Conservation (phyloP, 2,888 invertebrate species). For the Nephrotoma appendiculata region DNA sequence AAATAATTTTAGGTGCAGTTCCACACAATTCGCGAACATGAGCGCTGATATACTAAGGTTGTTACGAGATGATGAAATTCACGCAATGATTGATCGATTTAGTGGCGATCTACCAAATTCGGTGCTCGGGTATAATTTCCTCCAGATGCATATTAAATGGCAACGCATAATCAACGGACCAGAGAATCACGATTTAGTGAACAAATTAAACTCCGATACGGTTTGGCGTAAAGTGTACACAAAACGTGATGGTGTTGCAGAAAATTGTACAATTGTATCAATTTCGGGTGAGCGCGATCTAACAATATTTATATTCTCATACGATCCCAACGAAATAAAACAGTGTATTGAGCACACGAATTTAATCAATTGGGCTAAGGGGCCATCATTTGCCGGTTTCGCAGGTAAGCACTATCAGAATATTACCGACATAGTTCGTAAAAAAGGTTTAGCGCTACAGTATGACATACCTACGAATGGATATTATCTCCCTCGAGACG, state of each 20-base stretch:
- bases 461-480: background rate
- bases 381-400: slow-evolving; percentile 20
- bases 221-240: background rate
- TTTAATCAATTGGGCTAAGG: slow-evolving; percentile 20
- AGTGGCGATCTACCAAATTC: background rate
- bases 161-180: background rate
- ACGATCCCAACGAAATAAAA: slow-evolving; percentile 16
- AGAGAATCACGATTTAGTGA: background rate
- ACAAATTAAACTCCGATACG: background rate
- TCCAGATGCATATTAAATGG: background rate
- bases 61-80: background rate
- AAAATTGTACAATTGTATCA: background rate
- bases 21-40: background rate
- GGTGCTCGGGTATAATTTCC: background rate
- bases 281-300: background rate
- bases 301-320: background rate
- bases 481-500: background rate
- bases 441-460: background rate
- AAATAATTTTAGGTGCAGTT: background rate
- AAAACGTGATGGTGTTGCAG: background rate
- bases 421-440: background rate
- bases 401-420: background rate
- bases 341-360: slow-evolving; percentile 21
- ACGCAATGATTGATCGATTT: background rate
- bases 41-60: background rate